Base-by-base conservation (phyloP, 1,140 invertebrate genomes). In the Glomeris maerens region DNA sequence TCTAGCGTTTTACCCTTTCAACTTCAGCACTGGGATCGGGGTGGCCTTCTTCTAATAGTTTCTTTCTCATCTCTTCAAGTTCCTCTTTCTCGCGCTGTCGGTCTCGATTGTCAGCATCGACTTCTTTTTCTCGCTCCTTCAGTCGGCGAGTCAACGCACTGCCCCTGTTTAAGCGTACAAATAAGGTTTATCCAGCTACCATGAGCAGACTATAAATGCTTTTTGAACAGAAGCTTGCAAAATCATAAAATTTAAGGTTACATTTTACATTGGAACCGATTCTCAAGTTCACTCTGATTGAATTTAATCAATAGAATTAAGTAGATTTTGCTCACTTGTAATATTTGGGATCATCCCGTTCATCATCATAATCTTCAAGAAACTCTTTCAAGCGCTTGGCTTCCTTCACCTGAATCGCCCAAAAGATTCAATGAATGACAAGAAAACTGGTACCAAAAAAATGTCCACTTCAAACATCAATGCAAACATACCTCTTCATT, bases 321-420 rank as follows among this genome's bases (percentile, higher is more conserved):
- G n/a, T n/a, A n/a, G n/a, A n/a, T n/a, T n/a, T 20, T 25, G 64
- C 69, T 70, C 66, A 82, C 80, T 89, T 93, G 70, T 96, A 98
- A 72, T 89, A 98, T 66, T 96, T 96, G 25, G 83, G 74, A 66
- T 98, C 95, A 68, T 97, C 91, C 44, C 89, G 73, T 68, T 97
- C 90, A 67, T 98, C 94, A 66, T 97, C 92, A 65, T 98, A 98
- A 67, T 98, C 94, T 69, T 98, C 93, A 7, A 98, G 74, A 65
- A 98, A 98, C 72, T 98, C 90, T 67, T 94, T 93, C 13, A 98
- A 73, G 36, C 87, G 75, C 68, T 90, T 88, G 0, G 90, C 92
- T 70, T 98, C 92, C 53, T 78, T 78, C 62, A 84, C 78, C 51
- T 85, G 67, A 5, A 26, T 10, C 7, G 5, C 4, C 53, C 53